Evolutionary conservation across 2,888 invertebrate species (phyloP), one percentile per base, ranked within the genome.

Genomic region (Chloroclysta siterata): DNA sequence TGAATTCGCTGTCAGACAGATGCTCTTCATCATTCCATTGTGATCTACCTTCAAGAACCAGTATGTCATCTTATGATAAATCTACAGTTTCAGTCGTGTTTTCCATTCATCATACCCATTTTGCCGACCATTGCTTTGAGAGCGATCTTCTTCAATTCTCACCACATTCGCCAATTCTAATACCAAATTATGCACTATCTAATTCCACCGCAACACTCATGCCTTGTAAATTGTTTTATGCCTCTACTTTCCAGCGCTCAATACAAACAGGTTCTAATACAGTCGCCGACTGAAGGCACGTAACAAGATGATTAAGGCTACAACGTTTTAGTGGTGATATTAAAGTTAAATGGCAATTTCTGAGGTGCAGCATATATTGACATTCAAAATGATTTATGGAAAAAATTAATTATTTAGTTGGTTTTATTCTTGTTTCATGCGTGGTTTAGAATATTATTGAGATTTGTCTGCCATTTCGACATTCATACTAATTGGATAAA

Each of bases 191-290:
- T 41, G 33, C 15, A 29, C n/a, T 42, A 6, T 22, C 57, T 42
- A 42, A 39, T 52, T 17, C 28, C 33, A 29, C 44, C 11, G 36
- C 28, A 22, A 6, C 10, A 15, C 10, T 7, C 33, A 42, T 56
- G 36, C 14, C 42, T 48, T 28, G 39, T 53, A 56, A 62, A 62
- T 48, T 56, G 60, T 60, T 57, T 59, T 42, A 53, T 29, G 53
- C 29, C 13, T 60, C 42, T 44, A 60, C 60, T 65, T 65, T 65
- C 65, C 65, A 53, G 48, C n/a, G 57, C 57, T 57, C 42, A 42
- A 56, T 60, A 29, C 33, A 47, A 64, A 64, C 60, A 22, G 48
- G 60, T 65, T 65, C 22, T 50, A 51, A 44, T 57, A 53, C 62
- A 57, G 41, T 57, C 57, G 14, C 14, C 22, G 47, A 42, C 53